Evolutionary conservation across 2,888 invertebrate species (phyloP), one percentile per base, ranked within the genome.

Genomic region (Aphelenchoides bicaudatus): DNA sequence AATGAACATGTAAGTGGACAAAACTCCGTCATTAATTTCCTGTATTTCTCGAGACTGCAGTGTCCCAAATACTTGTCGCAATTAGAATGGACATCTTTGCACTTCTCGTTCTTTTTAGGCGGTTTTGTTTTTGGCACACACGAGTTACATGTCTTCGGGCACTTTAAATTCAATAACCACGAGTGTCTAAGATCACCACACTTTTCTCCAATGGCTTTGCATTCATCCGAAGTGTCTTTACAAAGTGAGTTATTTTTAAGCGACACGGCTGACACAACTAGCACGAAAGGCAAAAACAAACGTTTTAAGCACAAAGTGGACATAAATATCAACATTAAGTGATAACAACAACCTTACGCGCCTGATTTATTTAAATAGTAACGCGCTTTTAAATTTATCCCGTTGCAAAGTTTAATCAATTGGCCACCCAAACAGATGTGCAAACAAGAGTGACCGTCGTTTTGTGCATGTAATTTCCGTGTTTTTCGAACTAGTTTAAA

Each of bases 341-440:
- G n/a, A n/a, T n/a, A n/a, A n/a, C n/a, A n/a, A n/a, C n/a, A n/a
- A n/a, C n/a, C n/a, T n/a, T n/a, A n/a, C n/a, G n/a, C n/a, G n/a
- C n/a, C n/a, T n/a, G n/a, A n/a, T n/a, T n/a, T n/a, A n/a, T n/a
- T n/a, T n/a, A n/a, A n/a, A n/a, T n/a, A n/a, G n/a, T n/a, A n/a
- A n/a, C n/a, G n/a, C n/a, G n/a, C n/a, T n/a, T n/a, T n/a, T n/a
- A n/a, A n/a, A n/a, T n/a, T n/a, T n/a, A n/a, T 10, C 16, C 10
- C 10, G 8, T 43, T 25, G 43, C n/a, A n/a, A n/a, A n/a, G n/a
- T n/a, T 43, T 43, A 43, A 43, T 19, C 25, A 43, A 10, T 43
- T 16, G 21, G 43, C 16, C 10, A 19, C 16, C 16, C 43, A 10
- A 43, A 21, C 43, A 43, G 43, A 19, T 43, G 10, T n/a, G 43